phyloP scores from a whole-genome alignment of 2,888 invertebrate genomes.

The Melinaea menophilus region DNA sequence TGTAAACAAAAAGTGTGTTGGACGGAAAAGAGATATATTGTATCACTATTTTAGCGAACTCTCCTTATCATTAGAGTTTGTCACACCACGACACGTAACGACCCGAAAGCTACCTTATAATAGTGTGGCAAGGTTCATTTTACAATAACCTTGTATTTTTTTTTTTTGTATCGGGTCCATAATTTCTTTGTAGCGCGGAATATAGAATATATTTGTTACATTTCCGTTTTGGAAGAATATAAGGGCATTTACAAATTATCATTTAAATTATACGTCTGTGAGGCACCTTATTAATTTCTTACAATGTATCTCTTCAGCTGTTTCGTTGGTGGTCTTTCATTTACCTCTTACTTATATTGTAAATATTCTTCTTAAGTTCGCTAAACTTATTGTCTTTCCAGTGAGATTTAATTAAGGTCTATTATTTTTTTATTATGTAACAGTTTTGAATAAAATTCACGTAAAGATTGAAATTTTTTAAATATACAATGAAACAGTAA shows the following conservation, averaged over 20 bases:
- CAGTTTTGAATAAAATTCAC: not conserved
- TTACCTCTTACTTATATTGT: slow-evolving; percentile 47
- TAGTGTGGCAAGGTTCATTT: not conserved
- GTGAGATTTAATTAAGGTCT: slow-evolving; percentile 42
- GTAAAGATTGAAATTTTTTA: too few species aligned
- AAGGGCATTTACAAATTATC: slow-evolving; percentile 72
- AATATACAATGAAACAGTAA: too few species aligned
- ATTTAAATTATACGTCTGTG: slow-evolving; percentile 64
- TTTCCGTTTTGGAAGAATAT: slow-evolving; percentile 53
- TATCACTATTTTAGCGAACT: slow-evolving; percentile 64
- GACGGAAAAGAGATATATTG: slow-evolving; percentile 67
- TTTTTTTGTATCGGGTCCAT: slow-evolving; percentile 39
- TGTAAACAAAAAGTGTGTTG: slow-evolving; percentile 58
- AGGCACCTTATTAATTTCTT: slow-evolving; percentile 57
- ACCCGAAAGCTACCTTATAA: not conserved
- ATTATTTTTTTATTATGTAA: not conserved
- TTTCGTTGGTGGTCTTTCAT: slow-evolving; percentile 47
- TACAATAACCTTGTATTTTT: slow-evolving; percentile 2
- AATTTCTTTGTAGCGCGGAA: slow-evolving; percentile 64
- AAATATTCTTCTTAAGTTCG: slow-evolving; percentile 44
- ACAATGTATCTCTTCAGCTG: slow-evolving; percentile 54
- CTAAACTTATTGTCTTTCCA: slow-evolving; percentile 51
- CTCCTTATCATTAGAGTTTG: slow-evolving; percentile 66
- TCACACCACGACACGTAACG: slow-evolving; percentile 13
- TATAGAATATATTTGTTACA: slow-evolving; percentile 63